These are phyloP conservation scores for Dynastes hyllus DNA, from an alignment of 2,888 invertebrate genomes.

Conservation along the genomic window DNA sequence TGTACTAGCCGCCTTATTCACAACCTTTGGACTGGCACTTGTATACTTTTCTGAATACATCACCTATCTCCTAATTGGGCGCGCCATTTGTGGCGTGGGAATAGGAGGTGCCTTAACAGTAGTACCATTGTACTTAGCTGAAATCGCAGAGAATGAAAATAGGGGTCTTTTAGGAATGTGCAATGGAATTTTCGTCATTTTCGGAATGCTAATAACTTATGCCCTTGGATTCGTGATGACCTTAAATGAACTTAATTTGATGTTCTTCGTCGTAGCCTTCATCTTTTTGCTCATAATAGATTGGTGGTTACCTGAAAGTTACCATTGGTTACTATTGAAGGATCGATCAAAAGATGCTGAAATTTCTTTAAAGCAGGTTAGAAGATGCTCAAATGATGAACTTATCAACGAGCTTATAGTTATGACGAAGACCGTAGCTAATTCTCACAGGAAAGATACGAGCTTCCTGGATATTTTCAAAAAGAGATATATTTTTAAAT, in stretches of 20 bases:
- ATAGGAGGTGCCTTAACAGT: constrained; percentile 81
- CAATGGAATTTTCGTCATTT: constrained; percentile 76
- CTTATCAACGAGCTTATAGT: constrained; percentile 76
- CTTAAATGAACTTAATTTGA: constrained; percentile 77
- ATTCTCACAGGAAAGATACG: constrained; percentile 60
- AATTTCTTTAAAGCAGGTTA: constrained; percentile 77
- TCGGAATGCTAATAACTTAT: constrained; percentile 81
- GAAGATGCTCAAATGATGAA: constrained; percentile 75
- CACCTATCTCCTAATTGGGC: constrained; percentile 34
- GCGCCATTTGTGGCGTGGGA: constrained; percentile 52
- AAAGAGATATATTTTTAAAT: constrained; percentile 66
- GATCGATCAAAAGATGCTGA: constrained; percentile 77
- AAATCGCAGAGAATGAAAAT: constrained; percentile 85
- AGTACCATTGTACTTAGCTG: constrained; percentile 89
- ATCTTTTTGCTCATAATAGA: constrained; percentile 75
- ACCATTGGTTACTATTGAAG: constrained; percentile 78
- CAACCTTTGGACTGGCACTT: constrained; percentile 52
- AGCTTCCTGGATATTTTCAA: constrained; percentile 64
- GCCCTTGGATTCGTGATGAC: constrained; percentile 80
- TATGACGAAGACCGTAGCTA: constrained; percentile 67
- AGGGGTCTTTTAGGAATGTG: constrained; percentile 87
- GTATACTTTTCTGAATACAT: constrained; percentile 46
- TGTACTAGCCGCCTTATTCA: constrained; percentile 74
- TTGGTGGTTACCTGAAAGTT: constrained; percentile 86
- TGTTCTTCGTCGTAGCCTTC: constrained; percentile 74